Conservation (phyloP, 2,797 vertebrate species). For the Poliocrania exsul region DNA sequence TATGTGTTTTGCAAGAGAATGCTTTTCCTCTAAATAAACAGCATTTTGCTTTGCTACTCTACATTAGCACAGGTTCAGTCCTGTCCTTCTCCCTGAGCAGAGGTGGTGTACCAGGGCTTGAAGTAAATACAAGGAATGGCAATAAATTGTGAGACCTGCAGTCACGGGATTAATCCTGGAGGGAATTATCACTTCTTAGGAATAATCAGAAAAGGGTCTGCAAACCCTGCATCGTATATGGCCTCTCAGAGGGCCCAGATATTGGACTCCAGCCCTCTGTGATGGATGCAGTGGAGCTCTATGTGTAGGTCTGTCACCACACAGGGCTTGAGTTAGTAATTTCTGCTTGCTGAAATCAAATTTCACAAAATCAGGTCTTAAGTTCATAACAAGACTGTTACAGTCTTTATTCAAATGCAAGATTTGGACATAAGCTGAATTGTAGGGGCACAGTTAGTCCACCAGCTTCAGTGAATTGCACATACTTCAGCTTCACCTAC, state of each 20-base stretch:
- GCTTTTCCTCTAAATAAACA: not conserved
- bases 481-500: not conserved
- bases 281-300: not conserved
- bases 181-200: not conserved
- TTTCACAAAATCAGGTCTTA: not conserved
- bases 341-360: not conserved
- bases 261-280: rapidly evolving
- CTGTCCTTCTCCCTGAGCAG: not conserved
- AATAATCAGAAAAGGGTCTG: not conserved
- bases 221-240: not conserved
- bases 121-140: not conserved
- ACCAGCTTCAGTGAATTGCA: not conserved
- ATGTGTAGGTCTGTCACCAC: not conserved
- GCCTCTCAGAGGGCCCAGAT: not conserved
- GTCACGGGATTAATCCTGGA: not conserved
- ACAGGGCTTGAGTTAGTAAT: not conserved
- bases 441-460: not conserved
- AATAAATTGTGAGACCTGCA: not conserved
- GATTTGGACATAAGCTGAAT: not conserved
- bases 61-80: not conserved
- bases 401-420: not conserved
- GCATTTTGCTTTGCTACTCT: not conserved
- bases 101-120: not conserved
- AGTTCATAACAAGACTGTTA: not conserved
- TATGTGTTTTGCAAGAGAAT: not conserved